Base-by-base conservation (phyloP, 2,113 vertebrate species). In the Glaucomys volans region DNA sequence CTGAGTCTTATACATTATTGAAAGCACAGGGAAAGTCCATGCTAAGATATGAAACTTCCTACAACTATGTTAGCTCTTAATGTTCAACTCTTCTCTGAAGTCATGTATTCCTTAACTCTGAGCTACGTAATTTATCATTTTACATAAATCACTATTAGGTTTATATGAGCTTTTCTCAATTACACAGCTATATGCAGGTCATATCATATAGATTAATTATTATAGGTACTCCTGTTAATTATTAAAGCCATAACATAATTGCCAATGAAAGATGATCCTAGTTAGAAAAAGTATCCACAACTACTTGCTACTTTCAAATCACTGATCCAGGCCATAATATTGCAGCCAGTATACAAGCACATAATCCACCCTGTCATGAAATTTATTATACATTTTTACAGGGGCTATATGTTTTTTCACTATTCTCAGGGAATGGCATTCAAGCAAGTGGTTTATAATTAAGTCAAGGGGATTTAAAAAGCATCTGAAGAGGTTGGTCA, bases 71-170 rank as follows among this genome's bases (percentile, higher is more conserved):
- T 82, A 87, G 47, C 4, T 50, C 3, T 94, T 32, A 74, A 40
- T 40, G 20, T 5, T 90, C 82, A 52, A 80, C 11, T 83, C 37
- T 64, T 44, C 37, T 42, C 20, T 54, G 28, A 26, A 40, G 24
- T 35, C 24, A 95, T 64, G 62, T 79, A 44, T 75, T 8, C 32
- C 82, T 42, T 64, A 87, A 72, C 26, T 66, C 52, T 80, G n/a
- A 93, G 80, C 11, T 80, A 92, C 2, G 57, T 13, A 92, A 54
- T 79, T 82, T 74, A 67, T 54, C 66, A 82, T 87, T 95, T 95
- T 81, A 66, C 1, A 59, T 88, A 50, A 37, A 18, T 92, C n/a
- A 42, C 11, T 57, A 81, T 66, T 62, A 59, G 10, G 69, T 83
- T 87, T n/a, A 69, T 28, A n/a, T 75, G 32, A 86, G 28, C 37